Evolutionary conservation across 30 jellyfish, hydroid and myxozoan species (phyloP), one percentile per base, ranked within the genome.

Genomic region (Aurelia aurita): DNA sequence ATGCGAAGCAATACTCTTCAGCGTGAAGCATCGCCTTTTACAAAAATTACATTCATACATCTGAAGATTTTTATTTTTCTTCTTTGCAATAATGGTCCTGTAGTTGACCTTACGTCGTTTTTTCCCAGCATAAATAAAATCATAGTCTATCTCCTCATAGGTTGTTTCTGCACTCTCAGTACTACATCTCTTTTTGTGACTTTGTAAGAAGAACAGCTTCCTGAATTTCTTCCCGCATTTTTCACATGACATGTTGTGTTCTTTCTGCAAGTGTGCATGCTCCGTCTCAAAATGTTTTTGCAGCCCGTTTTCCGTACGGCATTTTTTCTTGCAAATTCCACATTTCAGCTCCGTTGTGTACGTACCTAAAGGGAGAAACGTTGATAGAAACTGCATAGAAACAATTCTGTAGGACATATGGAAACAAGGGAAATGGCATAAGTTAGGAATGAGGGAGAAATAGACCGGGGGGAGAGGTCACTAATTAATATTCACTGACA

Each of bases 231-330:
- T 66, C 31, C 32, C 34, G 34, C 83, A 80, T 2, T 43, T 13
- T 35, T 22, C 59, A 29, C 90, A 65, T 0, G 67, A 1, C 12
- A 68, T 25, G 31, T 45, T 31, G 18, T 47, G 46, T 14, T 43
- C 19, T 7, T 75, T 65, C 20, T 44, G 66, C 70, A 39, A 23
- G 29, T 49, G 28, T 3, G 82, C 54, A 29, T 80, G 90, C 64
- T 28, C 82, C 43, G 74, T 44, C 34, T 80, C 90, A 55, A 80
- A 80, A 54, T 80, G 90, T 49, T 65, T 80, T 27, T 80, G 90
- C 67, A 80, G 67, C 28, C 90, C 90, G 15, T 66, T 66, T 51
- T 80, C 90, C 13, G 90, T 80, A 27, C 90, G 73, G 63, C 90
- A 80, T 39, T 72, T 71, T 25, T 80, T 66, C 74, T 80, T 80